phyloP scores from a whole-genome alignment of 2,888 invertebrate species.

The Sphecodes monilicornis region DNA sequence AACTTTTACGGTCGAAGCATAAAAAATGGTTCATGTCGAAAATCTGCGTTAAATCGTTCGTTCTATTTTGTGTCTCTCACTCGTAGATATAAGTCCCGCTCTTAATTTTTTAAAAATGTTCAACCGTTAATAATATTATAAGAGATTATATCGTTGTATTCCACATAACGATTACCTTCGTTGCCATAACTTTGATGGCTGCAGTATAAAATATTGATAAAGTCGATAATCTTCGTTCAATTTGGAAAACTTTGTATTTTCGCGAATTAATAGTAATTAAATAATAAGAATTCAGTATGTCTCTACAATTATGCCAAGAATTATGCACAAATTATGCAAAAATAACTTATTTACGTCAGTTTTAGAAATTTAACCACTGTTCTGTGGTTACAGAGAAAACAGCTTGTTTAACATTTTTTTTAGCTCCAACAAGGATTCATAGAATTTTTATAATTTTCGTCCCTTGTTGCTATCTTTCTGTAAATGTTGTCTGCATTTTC shows the following conservation, averaged over 20 bases:
- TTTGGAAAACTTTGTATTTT: background rate
- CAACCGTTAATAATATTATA: too few relatives aligned
- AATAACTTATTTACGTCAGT: background rate
- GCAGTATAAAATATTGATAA: too few relatives aligned
- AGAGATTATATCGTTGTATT: too few relatives aligned
- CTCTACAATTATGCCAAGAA: background rate
- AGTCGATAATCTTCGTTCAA: background rate
- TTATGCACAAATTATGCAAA: background rate
- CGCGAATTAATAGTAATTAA: background rate
- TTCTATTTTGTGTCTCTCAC: too few relatives aligned
- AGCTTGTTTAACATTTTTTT: background rate
- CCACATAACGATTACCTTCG: too few relatives aligned
- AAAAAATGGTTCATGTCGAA: too few relatives aligned
- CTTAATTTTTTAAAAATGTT: too few relatives aligned
- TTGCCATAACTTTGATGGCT: too few relatives aligned
- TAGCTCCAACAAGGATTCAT: background rate
- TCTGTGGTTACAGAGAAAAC: background rate
- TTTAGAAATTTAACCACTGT: background rate
- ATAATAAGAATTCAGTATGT: background rate
- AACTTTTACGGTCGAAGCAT: too few relatives aligned
- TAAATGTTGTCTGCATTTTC: background rate
- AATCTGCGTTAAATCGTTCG: too few relatives aligned
- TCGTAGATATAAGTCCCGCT: too few relatives aligned
- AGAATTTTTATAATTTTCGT: background rate
- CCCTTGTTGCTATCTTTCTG: background rate